Conservation (phyloP, 2,113 vertebrate genomes). For the Ceratotherium simum region DNA sequence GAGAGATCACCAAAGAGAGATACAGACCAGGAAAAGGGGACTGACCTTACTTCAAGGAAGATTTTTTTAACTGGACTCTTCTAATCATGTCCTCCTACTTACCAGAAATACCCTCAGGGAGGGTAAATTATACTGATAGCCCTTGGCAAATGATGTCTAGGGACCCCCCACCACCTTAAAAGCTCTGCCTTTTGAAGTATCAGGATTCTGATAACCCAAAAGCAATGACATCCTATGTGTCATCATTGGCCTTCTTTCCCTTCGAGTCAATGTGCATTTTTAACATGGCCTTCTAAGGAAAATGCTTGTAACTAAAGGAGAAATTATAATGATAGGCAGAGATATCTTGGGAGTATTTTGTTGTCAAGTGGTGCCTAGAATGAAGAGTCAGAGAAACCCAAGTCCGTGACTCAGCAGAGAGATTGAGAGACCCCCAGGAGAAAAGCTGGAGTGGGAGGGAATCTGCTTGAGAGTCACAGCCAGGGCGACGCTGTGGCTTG, state of each 20-base stretch:
- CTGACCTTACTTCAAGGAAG: neutral
- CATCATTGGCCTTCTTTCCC: neutral
- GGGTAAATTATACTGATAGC: neutral
- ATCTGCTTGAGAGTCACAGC: neutral
- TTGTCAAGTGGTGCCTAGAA: neutral
- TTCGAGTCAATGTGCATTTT: neutral
- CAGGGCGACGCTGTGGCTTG: neutral
- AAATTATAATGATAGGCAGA: neutral
- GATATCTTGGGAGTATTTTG: neutral
- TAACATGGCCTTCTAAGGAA: neutral
- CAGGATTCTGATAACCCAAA: neutral
- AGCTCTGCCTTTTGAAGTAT: neutral
- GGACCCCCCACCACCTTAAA: accelerated
- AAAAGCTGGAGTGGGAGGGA: neutral
- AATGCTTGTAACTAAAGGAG: neutral
- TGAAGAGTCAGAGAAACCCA: neutral
- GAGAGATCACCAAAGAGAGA: neutral
- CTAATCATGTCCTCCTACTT: neutral
- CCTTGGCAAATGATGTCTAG: neutral
- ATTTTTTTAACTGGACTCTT: neutral
- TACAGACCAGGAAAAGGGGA: neutral
- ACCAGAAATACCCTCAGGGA: neutral
- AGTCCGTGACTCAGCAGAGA: neutral
- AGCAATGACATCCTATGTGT: neutral
- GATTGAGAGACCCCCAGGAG: neutral